Percentiles rank a stretch among this genome's conserved stretches.
phyloP scores from a whole-genome alignment of 2,797 vertebrate genomes.

The Pitangus sulphuratus region DNA sequence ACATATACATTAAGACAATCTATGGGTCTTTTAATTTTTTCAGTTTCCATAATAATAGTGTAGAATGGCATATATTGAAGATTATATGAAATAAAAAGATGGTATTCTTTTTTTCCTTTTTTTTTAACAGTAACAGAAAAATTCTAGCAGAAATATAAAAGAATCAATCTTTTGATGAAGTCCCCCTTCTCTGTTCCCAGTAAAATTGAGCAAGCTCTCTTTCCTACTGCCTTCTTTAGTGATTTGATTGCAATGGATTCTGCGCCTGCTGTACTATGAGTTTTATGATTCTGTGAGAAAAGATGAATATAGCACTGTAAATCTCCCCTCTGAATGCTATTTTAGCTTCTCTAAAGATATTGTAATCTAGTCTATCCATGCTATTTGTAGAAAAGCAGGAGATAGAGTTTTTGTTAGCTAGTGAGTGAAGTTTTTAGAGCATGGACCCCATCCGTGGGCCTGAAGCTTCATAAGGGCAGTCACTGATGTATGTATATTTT shows the following conservation, averaged over 20 bases:
- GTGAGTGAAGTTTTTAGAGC: slow-evolving; percentile 8
- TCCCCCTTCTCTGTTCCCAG: slow-evolving; percentile 1
- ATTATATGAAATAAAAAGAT: not conserved
- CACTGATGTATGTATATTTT: not conserved
- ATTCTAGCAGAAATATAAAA: slow-evolving; percentile 9
- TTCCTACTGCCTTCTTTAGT: slow-evolving; percentile 34
- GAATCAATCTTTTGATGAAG: not conserved
- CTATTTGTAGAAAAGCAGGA: slow-evolving; percentile 23
- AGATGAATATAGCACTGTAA: slow-evolving; percentile 35
- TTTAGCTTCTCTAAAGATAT: slow-evolving; percentile 49
- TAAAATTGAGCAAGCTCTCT: slow-evolving; percentile 47
- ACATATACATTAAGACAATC: not conserved
- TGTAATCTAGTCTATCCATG: slow-evolving; percentile 27
- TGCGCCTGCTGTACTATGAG: slow-evolving; percentile 1
- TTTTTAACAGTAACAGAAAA: not conserved
- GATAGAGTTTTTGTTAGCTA: slow-evolving; percentile 22
- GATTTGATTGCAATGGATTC: slow-evolving; percentile 52
- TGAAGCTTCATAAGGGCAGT: not conserved
- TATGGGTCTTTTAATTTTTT: not conserved
- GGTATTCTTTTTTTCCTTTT: not conserved
- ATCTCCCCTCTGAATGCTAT: slow-evolving; percentile 45
- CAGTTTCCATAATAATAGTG: not conserved
- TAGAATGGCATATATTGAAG: not conserved
- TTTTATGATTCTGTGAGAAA: slow-evolving; percentile 49
- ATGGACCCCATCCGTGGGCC: not conserved